These are phyloP conservation scores for Zapus hudsonius DNA, from an alignment of 2,113 vertebrate genomes.

Conservation along the genomic window DNA sequence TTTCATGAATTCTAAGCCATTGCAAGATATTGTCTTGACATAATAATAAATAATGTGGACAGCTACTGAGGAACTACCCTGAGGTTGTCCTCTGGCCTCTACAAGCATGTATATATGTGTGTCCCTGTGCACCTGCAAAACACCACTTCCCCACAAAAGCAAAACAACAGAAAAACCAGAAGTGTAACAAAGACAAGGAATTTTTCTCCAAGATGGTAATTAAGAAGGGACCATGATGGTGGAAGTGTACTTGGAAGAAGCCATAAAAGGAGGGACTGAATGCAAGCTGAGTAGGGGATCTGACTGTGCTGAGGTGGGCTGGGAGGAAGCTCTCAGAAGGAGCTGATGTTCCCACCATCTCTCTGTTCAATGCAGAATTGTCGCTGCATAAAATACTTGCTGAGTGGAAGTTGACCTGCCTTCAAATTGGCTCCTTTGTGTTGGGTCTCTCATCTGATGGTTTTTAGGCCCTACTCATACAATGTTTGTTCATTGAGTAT, in stretches of 20 bases:
- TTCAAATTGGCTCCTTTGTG: background rate
- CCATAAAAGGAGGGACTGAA: background rate
- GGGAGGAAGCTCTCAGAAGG: background rate
- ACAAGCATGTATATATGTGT: too few species aligned
- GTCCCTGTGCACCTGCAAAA: too few species aligned
- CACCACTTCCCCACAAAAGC: too few species aligned
- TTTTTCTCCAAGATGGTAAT: background rate
- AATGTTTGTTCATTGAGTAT: background rate
- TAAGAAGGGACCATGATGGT: accelerated
- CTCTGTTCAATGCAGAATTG: background rate
- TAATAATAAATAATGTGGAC: too few species aligned
- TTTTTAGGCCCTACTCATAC: background rate
- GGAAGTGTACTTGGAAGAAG: background rate
- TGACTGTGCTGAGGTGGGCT: accelerated
- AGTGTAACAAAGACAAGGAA: background rate
- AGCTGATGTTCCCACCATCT: background rate
- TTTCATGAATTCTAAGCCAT: too few species aligned
- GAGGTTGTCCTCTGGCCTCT: too few species aligned
- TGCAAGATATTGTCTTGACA: too few species aligned
- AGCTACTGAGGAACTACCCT: too few species aligned
- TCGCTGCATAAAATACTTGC: background rate
- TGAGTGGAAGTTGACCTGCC: background rate
- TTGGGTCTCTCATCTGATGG: background rate
- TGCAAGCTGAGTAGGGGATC: background rate
- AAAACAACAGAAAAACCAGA: background rate